phyloP scores from a whole-genome alignment of 53 echinoderm and acorn worm species.

The Glandiceps talaboti region DNA sequence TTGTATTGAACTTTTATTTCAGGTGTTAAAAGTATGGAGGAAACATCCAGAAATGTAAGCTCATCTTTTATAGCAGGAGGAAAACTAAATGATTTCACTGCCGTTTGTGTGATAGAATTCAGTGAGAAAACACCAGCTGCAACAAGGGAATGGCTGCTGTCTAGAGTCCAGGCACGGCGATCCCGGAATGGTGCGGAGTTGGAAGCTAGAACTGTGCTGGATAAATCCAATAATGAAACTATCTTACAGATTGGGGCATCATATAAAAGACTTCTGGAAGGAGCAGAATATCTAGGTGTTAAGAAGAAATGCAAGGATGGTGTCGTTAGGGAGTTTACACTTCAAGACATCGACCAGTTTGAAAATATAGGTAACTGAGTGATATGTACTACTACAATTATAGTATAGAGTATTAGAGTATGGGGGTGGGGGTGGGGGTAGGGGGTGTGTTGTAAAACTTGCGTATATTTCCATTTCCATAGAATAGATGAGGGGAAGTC shows the following conservation, averaged over 20 bases:
- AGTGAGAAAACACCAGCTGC: conserved; percentile 22
- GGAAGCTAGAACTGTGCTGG: conserved; percentile 16
- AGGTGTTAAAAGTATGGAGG: too few relatives aligned
- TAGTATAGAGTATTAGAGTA: too few relatives aligned
- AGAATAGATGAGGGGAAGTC: too few relatives aligned
- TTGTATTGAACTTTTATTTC: too few relatives aligned
- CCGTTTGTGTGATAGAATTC: conserved; percentile 51
- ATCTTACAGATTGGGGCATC: conserved; percentile 57
- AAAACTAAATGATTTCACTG: neutral
- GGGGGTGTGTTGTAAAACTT: too few relatives aligned
- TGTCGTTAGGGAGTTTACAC: conserved; percentile 64
- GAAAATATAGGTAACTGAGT: conserved; percentile 52
- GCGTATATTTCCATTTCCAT: too few relatives aligned
- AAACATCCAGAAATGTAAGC: too few relatives aligned
- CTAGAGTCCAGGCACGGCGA: conserved; percentile 29
- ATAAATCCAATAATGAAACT: conserved; percentile 18
- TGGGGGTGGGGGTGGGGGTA: too few relatives aligned
- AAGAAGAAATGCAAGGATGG: conserved; percentile 95
- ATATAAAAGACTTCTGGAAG: conserved; percentile 71
- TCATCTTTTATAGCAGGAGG: too few relatives aligned
- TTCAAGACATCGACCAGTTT: conserved; percentile 66
- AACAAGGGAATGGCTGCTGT: conserved; percentile 43
- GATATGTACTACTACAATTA: too few relatives aligned
- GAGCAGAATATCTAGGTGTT: conserved; percentile 76
- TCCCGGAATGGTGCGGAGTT: conserved; percentile 24